Evolutionary conservation across 2,888 invertebrate species (phyloP), one percentile per base, ranked within the genome.

Genomic region (Dugesia japonica): DNA sequence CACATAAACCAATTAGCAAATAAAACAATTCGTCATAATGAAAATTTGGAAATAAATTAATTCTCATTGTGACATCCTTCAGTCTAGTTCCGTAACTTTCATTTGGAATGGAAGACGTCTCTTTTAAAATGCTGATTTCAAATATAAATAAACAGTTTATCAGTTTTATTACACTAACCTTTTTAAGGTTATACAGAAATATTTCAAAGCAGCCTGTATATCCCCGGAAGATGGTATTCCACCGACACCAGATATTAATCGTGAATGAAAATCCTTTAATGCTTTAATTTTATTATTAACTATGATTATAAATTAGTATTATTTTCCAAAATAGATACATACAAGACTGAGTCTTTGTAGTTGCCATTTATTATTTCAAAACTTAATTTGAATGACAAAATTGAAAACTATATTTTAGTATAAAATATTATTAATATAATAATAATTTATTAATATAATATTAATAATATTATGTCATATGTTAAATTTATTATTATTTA

Each of bases 191-290:
- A 94, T 94, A 72, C 94, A 92, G 87, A 98, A 97, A 86, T 94
- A 95, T 85, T 95, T 94, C 83, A 98, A 89, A 77, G 94, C 95
- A 86, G 93, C 94, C 79, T 94, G 93, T 85, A 98, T 92, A 86
- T 98, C 98, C 79, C 90, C 88, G 79, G 95, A 95, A 78, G 92
- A 91, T 56, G 97, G 97, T 81, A 91, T 88, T 4, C 38, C 76
- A 26, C 73, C 76, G 20, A 75, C 38, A 27, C 27, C 27, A 26
- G 38, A 23, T 38, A 42, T 74, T 13, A 74, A 38, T 15, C 73
- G 74, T n/a, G 26, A 31, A 28, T 74, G 73, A 72, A 75, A 74
- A 26, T 74, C 73, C 17, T 42, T 74, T 7, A 74, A 33, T 13
- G 73, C 31, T 42, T 42, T 38, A n/a, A 76, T 38, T 75, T 76